Evolutionary conservation across 53 echinoderm and acorn worm species (phyloP).

Genomic region (Astropecten irregularis): DNA sequence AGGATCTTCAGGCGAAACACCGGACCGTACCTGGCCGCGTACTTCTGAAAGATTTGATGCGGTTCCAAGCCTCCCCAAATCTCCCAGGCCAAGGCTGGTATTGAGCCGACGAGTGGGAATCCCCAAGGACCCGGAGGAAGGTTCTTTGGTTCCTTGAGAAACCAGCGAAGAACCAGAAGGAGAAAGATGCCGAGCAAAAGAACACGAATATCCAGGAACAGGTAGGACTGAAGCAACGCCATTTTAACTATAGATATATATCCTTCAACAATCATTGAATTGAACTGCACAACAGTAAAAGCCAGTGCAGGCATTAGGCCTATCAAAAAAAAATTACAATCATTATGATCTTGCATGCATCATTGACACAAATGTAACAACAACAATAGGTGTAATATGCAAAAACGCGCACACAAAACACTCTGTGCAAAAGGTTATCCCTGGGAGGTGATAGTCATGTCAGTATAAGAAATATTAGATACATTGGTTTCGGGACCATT

Average conservation of each 20-base stretch:
- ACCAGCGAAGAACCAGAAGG: constrained; percentile 30
- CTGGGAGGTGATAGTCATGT: no score
- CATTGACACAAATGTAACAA: no score
- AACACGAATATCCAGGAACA: background rate
- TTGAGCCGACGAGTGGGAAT: constrained; percentile 28
- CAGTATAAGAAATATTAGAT: no score
- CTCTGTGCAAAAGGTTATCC: no score
- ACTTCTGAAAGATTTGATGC: background rate
- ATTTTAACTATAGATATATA: background rate
- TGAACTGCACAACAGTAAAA: no score
- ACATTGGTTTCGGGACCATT: no score
- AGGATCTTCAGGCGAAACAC: constrained; percentile 25
- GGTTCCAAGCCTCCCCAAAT: constrained; percentile 18
- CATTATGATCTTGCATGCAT: no score
- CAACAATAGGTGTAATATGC: no score
- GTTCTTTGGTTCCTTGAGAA: constrained; percentile 8
- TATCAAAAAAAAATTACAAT: no score
- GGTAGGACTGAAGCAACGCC: background rate
- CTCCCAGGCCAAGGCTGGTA: background rate
- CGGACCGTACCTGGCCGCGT: constrained; percentile 33
- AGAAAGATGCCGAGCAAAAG: background rate
- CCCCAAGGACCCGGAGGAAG: constrained; percentile 43
- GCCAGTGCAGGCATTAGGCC: no score
- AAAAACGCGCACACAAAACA: no score
- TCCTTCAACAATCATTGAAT: no score